Evolutionary conservation across 2,113 vertebrate species (phyloP), one percentile per base, ranked within the genome.

Genomic region (Nestor notabilis): DNA sequence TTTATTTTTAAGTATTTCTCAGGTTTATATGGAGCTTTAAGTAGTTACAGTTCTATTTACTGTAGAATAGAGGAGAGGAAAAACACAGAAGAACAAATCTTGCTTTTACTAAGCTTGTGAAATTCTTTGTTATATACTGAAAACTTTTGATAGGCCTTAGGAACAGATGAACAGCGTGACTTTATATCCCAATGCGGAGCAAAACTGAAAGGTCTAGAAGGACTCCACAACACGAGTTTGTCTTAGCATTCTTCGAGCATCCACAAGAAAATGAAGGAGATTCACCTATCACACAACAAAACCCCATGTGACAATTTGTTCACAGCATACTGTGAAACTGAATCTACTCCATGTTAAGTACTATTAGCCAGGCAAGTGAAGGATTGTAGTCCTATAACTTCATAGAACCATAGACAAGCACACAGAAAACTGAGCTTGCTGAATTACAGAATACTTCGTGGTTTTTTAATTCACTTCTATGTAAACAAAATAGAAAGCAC

Each of bases 301-400:
- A 53, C 3, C 14, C 11, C 17, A 28, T 1, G 0, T 8, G 65
- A 53, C 27, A 11, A 33, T 61, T 83, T 1, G 0, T 83, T 72
- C 52, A 43, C 14, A 65, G 19, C 0, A 0, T 18, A 52, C 13
- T 37, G 35, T 23, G 41, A 88, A 92, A 75, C 9, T 18, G 5
- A 92, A 68, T 14, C 21, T 64, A 27, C 31, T 61, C 13, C 52
- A 60, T 8, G 5, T 43, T 90, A 71, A 43, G 15, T 61, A 35
- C 43, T 23, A 37, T 53, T 79, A 81, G 17, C 8, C 46, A 76
- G 11, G 17, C 6, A 58, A 31, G 12, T 46, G 33, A 92, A 86
- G 31, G 58, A 63, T 53, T 84, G 50, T 20, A 69, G 46, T 71
- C 52, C 41, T 60, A 29, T 46, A 68, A 75, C 74, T 78, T 66